Evolutionary conservation across 2,797 vertebrate genomes (phyloP), one percentile per base, ranked within the genome.

Genomic region (Antrozous pallidus): DNA sequence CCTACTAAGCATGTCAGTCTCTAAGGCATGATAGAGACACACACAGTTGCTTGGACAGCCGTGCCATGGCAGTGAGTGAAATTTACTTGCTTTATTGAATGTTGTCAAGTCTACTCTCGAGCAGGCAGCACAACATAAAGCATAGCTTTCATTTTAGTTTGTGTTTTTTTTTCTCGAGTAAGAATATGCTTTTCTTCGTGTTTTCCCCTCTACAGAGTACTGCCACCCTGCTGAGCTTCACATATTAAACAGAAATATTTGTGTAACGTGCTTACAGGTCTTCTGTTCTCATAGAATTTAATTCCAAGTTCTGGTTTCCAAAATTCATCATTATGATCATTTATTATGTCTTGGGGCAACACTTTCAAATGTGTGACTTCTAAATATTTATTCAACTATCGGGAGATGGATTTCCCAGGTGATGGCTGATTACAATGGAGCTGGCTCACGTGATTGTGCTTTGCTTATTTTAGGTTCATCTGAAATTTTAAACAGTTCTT

Each of bases 401-500:
- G 51, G 88, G 73, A 93, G 42, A 51, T 70, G 42, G 80, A 82
- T 97, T 94, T 94, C 83, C 67, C 82, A 65, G 93, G 80, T 73
- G 71, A 51, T 63, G 47, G 18, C 45, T 92, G 78, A n/a, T 56
- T 65, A 33, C 31, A n/a, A 13, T 63, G 36, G 70, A 24, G 5
- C 81, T 61, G 40, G 49, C 83, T 77, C 56, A 16, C 31, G 2
- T 67, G 61, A 40, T 12, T 61, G 5, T 54, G 61, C 26, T 90
- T 88, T 31, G 80, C n/a, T 95, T 78, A 71, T 87, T 93, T 94
- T 81, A 92, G 70, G 51, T 81, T 89, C 56, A 71, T 90, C 63
- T 93, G 85, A 90, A 74, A 78, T 93, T 94, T 91, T 87, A 91
- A 94, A 96, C 77, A 91, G 88, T 81, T 26, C 71, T 77, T 42